Evolutionary conservation across 2,888 invertebrate genomes (phyloP).

Genomic region (Hypselothyrea guttata): DNA sequence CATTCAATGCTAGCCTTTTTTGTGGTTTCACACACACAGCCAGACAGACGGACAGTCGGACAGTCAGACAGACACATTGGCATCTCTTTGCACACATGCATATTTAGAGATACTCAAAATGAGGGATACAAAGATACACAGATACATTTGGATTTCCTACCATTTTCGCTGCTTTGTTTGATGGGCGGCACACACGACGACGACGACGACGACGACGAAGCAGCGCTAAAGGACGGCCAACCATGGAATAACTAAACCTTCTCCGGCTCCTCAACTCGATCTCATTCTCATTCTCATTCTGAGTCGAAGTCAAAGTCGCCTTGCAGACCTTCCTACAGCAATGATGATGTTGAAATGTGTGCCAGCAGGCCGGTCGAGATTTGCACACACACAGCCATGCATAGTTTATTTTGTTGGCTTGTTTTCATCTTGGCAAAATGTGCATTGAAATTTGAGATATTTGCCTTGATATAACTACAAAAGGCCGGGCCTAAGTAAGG

Average conservation of each 20-base stretch:
- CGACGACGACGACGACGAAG: slow-evolving; percentile 30
- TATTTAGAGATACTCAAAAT: slow-evolving; percentile 75
- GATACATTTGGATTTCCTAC: slow-evolving; percentile 75
- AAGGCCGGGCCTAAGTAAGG: slow-evolving; percentile 52
- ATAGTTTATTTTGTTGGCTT: neutral
- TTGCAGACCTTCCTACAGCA: slow-evolving; percentile 33
- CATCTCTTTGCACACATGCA: slow-evolving; percentile 50
- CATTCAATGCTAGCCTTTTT: slow-evolving; percentile 65
- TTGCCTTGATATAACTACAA: slow-evolving; percentile 68
- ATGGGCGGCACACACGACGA: slow-evolving; percentile 67
- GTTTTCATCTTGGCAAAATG: slow-evolving; percentile 33
- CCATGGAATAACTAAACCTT: slow-evolving; percentile 38
- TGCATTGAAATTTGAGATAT: slow-evolving; percentile 75
- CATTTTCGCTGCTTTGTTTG: slow-evolving; percentile 65
- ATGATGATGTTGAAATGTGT: slow-evolving; percentile 53
- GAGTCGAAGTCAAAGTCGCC: neutral
- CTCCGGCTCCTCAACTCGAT: slow-evolving; percentile 6
- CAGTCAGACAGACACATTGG: slow-evolving; percentile 6
- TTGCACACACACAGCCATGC: slow-evolving; percentile 6
- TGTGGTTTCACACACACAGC: slow-evolving; percentile 46
- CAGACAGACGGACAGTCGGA: slow-evolving; percentile 13
- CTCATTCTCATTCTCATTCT: slow-evolving; percentile 15
- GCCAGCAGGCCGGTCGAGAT: slow-evolving; percentile 64
- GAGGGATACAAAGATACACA: slow-evolving; percentile 72
- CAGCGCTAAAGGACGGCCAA: slow-evolving; percentile 35